Base-by-base conservation (phyloP, 2,797 vertebrate genomes). In the Sebastes elongatus region DNA sequence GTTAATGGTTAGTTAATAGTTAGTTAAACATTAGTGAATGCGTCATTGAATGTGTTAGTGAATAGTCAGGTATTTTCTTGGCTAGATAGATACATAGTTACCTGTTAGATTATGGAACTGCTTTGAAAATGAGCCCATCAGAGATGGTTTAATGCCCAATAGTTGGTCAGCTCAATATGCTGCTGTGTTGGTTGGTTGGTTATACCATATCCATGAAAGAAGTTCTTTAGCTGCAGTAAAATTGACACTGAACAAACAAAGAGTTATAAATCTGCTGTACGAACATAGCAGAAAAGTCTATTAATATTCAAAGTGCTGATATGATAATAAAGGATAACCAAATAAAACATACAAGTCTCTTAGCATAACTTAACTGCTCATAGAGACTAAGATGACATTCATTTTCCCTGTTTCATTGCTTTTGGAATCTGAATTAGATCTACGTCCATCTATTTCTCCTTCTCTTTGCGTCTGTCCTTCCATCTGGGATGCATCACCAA, bases 401-500 rank as follows among this genome's bases (percentile, higher is more conserved):
- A 10, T 35, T 13, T 13, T 38, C 11, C 35, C 13, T 38, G 13
- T 38, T 38, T 14, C 38, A 38, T 38, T 38, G 38, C 38, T 38
- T 38, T 38, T 38, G 13, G 35, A 38, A 38, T 38, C 2, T 14
- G 35, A 38, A 0, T 38, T 38, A 38, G 35, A 35, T 35, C 33
- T 33, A 33, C 33, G 2, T 33, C 33, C 33, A 5, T 5, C 35
- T 38, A 38, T 38, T 38, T 38, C 38, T 14, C 38, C 38, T 38
- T 42, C 14, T 42, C 38, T 16, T 38, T 23, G 53, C 53, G 0
- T 23, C 11, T 56, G 5, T 56, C 53, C 22, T 10, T 59, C 27
- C 14, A 8, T 60, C 20, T 33, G 18, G 32, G 71, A 86, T 38
- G 35, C 68, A 80, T 90, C 86, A 88, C 33, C 38, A 79, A 5